Evolutionary conservation across 1,140 invertebrate species (phyloP), one percentile per base, ranked within the genome.

Genomic region (Pogonognathellus flavescens): DNA sequence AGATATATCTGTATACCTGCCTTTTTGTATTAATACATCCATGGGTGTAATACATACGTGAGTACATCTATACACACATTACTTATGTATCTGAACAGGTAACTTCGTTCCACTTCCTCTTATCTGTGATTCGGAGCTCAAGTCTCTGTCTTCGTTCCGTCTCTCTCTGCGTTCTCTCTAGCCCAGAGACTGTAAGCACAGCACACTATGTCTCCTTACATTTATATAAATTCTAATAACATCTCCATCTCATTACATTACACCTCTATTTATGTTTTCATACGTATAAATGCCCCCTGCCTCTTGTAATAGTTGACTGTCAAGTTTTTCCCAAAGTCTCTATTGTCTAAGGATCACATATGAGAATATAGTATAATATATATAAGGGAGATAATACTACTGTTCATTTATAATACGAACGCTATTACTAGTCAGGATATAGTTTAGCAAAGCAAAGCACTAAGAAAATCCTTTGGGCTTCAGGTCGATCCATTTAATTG

Each of bases 391-490:
- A 41, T 41, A 41, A 41, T 41, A 41, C 2, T 41, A 6, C 31
- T 41, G 31, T 41, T 41, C 31, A 41, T 41, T 41, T 41, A n/a
- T n/a, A 41, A 41, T 41, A 41, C 2, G 2, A 41, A 41, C 31
- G 6, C 31, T 41, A 41, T 41, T 41, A 41, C 31, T 41, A 3
- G 31, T 41, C 31, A 41, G 31, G 31, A 41, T 41, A 41, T 41
- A 41, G 31, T 41, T 41, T 41, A 41, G 2, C 2, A 41, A 41
- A 41, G 31, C 31, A 41, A 50, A 50, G 70, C n/a, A 76, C 16
- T 14, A 76, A 76, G 70, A 76, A 76, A 76, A 76, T 76, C 70
- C 31, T 76, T 31, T 76, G 70, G 70, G 70, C 70, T 76, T 76
- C 41, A 76, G 70, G 70, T 76, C 70, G 41, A 76, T 76, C 70